Base-by-base conservation (phyloP, 2,113 vertebrate species). In the Acanthisitta chloris region DNA sequence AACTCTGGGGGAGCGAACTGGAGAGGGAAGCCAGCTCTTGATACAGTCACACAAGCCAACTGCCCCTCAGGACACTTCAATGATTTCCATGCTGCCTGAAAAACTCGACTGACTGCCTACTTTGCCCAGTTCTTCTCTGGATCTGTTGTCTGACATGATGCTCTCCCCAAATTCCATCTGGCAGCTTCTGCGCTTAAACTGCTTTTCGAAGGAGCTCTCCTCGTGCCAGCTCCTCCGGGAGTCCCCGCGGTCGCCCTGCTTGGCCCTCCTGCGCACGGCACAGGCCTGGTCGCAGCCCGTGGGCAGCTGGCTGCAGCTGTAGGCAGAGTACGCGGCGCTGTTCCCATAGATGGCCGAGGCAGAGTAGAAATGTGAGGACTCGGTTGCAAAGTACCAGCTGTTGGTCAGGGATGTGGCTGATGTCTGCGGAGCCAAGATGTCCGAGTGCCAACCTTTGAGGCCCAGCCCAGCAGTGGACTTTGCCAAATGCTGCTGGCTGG, bases 201-300 rank as follows among this genome's bases (percentile, higher is more conserved):
- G 99, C 98, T 99, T 99, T 91, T 99, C 99, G 4, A 99, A 99
- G 88, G 98, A 98, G 97, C 99, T 99, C 92, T 99, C 99, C 61
- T 99, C 99, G 0, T 99, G 99, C 99, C 99, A 99, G 97, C 99
- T 99, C 28, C 99, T 96, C 86, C 99, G 96, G 0, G 99, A 99
- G 98, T 99, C 99, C 0, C 98, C 98, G 1, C 97, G 95, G 72
- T 99, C 98, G 0, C 98, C 97, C 2, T 98, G 98, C 81, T 98
- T 98, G 17, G 98, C 98, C 64, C 99, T 97, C 82, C 99, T 92
- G 45, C 99, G 99, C 80, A 98, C 99, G 3, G 97, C 97, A 25
- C 92, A 96, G 14, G 97, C 97, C 20, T 94, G 98, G 34, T 99
- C 99, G 12, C 97, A 95, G 46, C 98, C 98, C 0, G 98, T 97